These are phyloP conservation scores for Parasteatoda tepidariorum DNA, from an alignment of 1,140 invertebrate species.

Conservation along the genomic window DNA sequence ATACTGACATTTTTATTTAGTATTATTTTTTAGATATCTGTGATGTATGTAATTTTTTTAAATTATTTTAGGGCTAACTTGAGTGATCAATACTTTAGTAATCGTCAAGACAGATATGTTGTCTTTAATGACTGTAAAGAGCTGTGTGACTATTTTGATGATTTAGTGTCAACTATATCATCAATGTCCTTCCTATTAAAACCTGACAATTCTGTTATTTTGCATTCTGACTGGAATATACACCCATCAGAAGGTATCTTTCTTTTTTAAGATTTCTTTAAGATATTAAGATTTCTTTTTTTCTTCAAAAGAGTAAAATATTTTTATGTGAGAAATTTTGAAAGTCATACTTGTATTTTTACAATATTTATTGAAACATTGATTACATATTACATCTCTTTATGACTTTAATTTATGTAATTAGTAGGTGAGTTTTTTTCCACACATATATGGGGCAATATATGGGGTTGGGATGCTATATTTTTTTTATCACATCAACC, in stretches of 20 bases:
- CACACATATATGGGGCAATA: too few species aligned
- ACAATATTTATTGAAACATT: too few species aligned
- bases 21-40: too few species aligned
- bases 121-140: conserved; percentile 83
- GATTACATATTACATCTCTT: too few species aligned
- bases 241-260: conserved; percentile 54
- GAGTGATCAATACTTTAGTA: conserved; percentile 97
- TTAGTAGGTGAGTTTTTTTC: too few species aligned
- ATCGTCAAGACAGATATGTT: conserved; percentile 96
- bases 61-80: conserved; percentile 89
- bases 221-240: conserved; percentile 64
- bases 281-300: not conserved
- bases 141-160: conserved; percentile 85
- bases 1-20: too few species aligned
- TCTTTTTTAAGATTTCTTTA: not conserved
- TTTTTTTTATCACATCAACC: too few species aligned
- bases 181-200: conserved; percentile 71
- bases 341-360: too few species aligned
- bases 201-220: conserved; percentile 65
- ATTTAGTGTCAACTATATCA: conserved; percentile 72
- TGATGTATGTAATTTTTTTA: too few species aligned
- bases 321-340: not conserved
- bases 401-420: too few species aligned
- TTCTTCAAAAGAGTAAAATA: not conserved
- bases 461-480: too few species aligned